These are phyloP conservation scores for Paratrypauchen microcephalus DNA, from an alignment of 2,797 vertebrate species.

Conservation along the genomic window DNA sequence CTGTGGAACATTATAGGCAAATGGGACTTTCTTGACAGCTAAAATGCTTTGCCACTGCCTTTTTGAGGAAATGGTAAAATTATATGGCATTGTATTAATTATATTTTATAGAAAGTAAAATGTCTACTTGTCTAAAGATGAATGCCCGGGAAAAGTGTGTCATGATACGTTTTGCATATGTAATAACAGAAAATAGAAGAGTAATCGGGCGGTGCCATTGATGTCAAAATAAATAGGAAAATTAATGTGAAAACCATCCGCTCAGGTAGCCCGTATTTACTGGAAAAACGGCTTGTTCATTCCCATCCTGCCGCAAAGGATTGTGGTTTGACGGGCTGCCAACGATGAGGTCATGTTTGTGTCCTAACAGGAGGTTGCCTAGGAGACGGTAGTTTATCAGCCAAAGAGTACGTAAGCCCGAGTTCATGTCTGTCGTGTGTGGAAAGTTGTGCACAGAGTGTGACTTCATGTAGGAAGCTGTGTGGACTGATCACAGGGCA, in stretches of 20 bases:
- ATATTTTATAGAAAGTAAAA: no score
- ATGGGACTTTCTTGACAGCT: no score
- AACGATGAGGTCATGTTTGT: conserved; percentile 82
- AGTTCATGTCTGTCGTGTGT: conserved; percentile 64
- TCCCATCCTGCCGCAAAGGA: conserved; percentile 52
- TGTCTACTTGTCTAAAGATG: no score
- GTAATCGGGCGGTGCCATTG: not conserved
- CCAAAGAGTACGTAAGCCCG: conserved; percentile 68
- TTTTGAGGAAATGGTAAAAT: no score
- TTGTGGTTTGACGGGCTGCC: conserved; percentile 46
- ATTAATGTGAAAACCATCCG: conserved; percentile 11
- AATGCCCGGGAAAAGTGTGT: no score
- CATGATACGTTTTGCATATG: no score
- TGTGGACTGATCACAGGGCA: conserved; percentile 41
- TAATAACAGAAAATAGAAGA: not conserved
- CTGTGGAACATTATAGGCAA: no score
- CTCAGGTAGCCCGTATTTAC: conserved; percentile 28
- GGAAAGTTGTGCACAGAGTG: conserved; percentile 72
- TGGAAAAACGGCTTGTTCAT: conserved; percentile 35
- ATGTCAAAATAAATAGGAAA: not conserved
- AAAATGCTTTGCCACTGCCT: no score
- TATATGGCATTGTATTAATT: no score
- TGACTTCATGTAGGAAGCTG: conserved; percentile 68
- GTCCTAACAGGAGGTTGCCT: conserved; percentile 79
- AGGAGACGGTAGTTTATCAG: conserved; percentile 79